A percentile compares a stretch with the other conserved stretches of the same genome.
Evolutionary conservation across 2,113 vertebrate species (phyloP).

Genomic region (Alosa alosa): DNA sequence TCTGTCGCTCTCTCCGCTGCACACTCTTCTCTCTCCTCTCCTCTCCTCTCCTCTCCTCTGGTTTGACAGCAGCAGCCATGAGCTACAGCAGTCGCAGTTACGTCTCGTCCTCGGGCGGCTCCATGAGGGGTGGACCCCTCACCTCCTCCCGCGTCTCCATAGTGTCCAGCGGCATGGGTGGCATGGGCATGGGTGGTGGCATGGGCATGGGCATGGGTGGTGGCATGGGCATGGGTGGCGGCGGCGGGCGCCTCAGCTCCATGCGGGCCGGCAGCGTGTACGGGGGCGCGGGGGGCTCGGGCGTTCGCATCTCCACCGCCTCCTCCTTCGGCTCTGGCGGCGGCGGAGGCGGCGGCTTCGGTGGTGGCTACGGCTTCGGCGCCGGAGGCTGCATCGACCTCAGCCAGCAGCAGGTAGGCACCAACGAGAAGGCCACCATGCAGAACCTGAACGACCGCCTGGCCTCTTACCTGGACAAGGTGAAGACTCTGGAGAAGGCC

Average conservation of each 20-base stretch:
- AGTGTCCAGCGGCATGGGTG: neutral
- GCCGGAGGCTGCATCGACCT: slow-evolving; percentile 31
- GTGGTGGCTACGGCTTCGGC: neutral
- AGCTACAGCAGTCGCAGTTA: slow-evolving; percentile 30
- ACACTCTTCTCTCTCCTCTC: slow-evolving; percentile 44
- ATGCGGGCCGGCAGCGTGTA: slow-evolving; percentile 49
- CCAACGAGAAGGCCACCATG: slow-evolving; percentile 90
- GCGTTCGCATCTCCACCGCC: slow-evolving; percentile 52
- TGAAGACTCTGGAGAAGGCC: slow-evolving; percentile 77
- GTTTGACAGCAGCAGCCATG: slow-evolving; percentile 46
- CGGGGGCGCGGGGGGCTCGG: slow-evolving; percentile 53
- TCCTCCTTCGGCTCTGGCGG: slow-evolving; percentile 23
- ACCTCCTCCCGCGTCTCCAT: slow-evolving; percentile 20
- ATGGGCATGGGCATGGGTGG: neutral
- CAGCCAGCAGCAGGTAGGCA: slow-evolving; percentile 40
- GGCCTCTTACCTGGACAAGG: slow-evolving; percentile 85
- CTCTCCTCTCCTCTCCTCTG: neutral
- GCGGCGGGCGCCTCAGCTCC: neutral
- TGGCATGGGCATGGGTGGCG: neutral
- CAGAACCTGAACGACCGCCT: slow-evolving; percentile 90
- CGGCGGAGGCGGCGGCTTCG: slow-evolving; percentile 25
- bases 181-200: neutral
- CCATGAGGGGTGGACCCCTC: neutral
- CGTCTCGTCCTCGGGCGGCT: slow-evolving; percentile 21
- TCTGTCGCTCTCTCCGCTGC: slow-evolving; percentile 16